Evolutionary conservation across 2,888 invertebrate species (phyloP).

Genomic region (Protophormia terraenovae): DNA sequence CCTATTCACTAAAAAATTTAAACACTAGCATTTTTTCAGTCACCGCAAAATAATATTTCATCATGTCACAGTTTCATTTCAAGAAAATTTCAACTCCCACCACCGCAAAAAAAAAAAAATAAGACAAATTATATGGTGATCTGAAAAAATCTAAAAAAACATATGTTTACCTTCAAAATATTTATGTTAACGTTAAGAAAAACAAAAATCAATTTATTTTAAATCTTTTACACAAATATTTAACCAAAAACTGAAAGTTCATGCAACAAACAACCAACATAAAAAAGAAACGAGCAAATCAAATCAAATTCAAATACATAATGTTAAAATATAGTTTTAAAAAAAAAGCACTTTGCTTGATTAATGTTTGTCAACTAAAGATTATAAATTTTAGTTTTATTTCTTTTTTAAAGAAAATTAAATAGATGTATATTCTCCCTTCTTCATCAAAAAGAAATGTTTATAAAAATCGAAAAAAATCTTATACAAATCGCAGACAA

Average conservation of each 20-base stretch:
- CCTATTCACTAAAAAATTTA: no score
- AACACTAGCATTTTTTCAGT: constrained; percentile 9
- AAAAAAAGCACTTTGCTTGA: constrained; percentile 65
- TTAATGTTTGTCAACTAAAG: constrained; percentile 69
- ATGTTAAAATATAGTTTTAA: constrained; percentile 47
- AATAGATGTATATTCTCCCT: constrained; percentile 36
- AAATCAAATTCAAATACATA: constrained; percentile 43
- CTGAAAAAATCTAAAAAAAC: no score
- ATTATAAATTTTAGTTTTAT: constrained; percentile 68
- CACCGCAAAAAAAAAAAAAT: constrained; percentile 29
- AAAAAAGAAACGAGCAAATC: constrained; percentile 59
- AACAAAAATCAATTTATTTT: constrained; percentile 60
- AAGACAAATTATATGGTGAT: constrained; percentile 76
- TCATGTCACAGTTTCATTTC: neutral
- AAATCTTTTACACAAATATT: constrained; percentile 55
- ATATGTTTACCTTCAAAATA: constrained; percentile 78
- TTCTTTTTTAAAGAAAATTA: constrained; percentile 17
- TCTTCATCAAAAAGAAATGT: constrained; percentile 20
- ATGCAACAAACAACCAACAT: constrained; percentile 3
- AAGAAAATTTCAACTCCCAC: constrained; percentile 31
- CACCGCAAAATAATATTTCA: constrained; percentile 41
- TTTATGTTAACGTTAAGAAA: constrained; percentile 71
- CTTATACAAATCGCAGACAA: constrained; percentile 56
- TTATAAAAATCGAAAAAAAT: neutral
- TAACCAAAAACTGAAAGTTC: constrained; percentile 40